Base-by-base conservation (phyloP, 30 jellyfish, hydroid and myxozoan genomes). In the Pelagia noctiluca region DNA sequence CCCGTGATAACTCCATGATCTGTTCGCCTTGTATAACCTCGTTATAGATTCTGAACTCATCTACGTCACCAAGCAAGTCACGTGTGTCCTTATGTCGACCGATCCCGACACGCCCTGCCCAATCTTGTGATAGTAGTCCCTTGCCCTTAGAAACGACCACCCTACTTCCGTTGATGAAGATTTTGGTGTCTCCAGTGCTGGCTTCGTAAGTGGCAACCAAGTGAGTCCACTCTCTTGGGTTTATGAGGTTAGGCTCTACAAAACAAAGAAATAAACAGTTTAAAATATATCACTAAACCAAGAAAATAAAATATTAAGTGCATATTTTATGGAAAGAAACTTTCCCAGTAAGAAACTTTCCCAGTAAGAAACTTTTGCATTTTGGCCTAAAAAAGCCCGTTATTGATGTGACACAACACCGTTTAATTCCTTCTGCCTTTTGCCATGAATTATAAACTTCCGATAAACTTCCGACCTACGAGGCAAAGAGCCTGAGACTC, bases 71-170 rank as follows among this genome's bases (percentile, higher is more conserved):
- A 30, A 70, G 52, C 31, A 93, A 84, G 63, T 80, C 95, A 42
- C 98, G 93, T 25, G 86, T 93, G 67, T 93, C 96, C 76, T 93
- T 93, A 76, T 93, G 98, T 29, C 97, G 96, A 35, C 98, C 98
- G 48, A 93, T 66, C 24, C 98, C 98, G 16, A 88, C 96, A 46
- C 94, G 87, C 22, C 83, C 89, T 23, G 86, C 96, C 98, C 98
- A 93, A 69, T 93, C 98, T 52, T 82, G 92, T 35, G 98, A 93
- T 22, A 93, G 67, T 71, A 93, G 64, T 2, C 98, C 98, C 7
- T 75, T 80, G 26, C 98, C 98, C 42, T 70, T 87, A 21, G 87
- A 87, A 16, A 60, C 92, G 1, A 71, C 93, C 12, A 75, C 64
- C 11, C 87, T 80, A 37, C 97, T 84, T 8, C 98, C 98, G 68